Evolutionary conservation across 2,888 invertebrate species (phyloP).

Genomic region (Drosophila mulleri): DNA sequence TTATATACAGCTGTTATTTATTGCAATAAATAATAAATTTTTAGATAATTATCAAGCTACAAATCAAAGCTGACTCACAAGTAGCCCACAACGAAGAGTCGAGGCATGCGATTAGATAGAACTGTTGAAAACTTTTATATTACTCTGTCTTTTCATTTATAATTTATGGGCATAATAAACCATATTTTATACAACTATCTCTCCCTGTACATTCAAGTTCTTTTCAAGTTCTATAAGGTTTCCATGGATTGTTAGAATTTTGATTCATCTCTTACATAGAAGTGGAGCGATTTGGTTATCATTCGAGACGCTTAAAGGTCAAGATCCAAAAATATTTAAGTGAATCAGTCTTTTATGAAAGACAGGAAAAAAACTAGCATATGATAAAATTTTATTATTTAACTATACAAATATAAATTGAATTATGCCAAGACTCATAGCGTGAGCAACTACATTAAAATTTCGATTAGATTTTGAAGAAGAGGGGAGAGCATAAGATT

Average conservation of each 20-base stretch:
- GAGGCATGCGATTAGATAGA: slow-evolving; percentile 4
- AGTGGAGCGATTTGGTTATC: neutral
- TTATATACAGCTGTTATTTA: slow-evolving; percentile 53
- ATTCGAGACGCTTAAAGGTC: neutral
- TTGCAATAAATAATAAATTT: slow-evolving; percentile 11
- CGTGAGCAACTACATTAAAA: slow-evolving; percentile 27
- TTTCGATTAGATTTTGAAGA: slow-evolving; percentile 12
- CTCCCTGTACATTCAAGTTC: neutral
- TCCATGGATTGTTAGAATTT: too few species aligned
- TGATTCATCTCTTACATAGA: neutral
- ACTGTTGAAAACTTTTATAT: neutral
- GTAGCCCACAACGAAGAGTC: slow-evolving; percentile 22
- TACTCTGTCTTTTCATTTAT: neutral
- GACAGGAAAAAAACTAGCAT: neutral
- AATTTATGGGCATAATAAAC: neutral
- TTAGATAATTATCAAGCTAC: slow-evolving; percentile 30
- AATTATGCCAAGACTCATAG: slow-evolving; percentile 10
- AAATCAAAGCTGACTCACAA: slow-evolving; percentile 35
- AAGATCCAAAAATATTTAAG: neutral
- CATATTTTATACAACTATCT: slow-evolving; percentile 3
- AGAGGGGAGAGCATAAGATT: neutral
- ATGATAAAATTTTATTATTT: neutral
- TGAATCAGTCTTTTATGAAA: neutral
- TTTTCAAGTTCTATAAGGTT: neutral
- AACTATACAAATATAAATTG: neutral